Conservation (phyloP, 2,113 vertebrate species). For the Eupsittula cactorum region DNA sequence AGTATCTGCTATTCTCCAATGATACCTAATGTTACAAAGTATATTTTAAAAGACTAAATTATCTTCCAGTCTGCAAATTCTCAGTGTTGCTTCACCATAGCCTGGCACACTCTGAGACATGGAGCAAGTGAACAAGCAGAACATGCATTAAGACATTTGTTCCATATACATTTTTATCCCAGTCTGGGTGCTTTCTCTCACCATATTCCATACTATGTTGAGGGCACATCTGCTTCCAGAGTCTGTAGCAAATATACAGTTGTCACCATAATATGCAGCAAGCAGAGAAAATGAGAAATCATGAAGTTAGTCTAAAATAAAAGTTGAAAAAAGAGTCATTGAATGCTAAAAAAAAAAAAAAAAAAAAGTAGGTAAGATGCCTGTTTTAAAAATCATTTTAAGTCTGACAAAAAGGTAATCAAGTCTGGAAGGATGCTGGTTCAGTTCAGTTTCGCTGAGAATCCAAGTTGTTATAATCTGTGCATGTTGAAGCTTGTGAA, state of each 20-base stretch:
- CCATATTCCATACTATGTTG: background rate
- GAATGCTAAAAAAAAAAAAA: background rate
- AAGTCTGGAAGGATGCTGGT: slow-evolving; percentile 11
- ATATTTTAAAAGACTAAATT: background rate
- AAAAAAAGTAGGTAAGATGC: background rate
- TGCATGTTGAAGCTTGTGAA: slow-evolving; percentile 31
- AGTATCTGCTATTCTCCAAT: background rate
- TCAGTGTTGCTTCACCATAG: background rate
- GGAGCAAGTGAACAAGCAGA: background rate
- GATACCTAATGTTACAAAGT: background rate
- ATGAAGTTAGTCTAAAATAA: background rate
- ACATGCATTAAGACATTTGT: background rate
- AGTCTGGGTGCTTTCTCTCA: background rate
- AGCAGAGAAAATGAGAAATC: background rate
- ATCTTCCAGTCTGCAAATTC: background rate
- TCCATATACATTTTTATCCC: background rate
- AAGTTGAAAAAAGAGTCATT: background rate
- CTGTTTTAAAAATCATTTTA: background rate
- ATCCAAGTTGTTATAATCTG: slow-evolving; percentile 39
- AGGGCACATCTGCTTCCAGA: background rate
- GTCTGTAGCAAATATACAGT: background rate
- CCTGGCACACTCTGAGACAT: background rate
- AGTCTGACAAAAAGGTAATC: slow-evolving; percentile 31
- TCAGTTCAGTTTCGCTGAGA: slow-evolving; percentile 23
- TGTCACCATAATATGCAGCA: background rate